Conservation (phyloP, 35 echinoderm and acorn worm species). For the Amphiura filiformis region DNA sequence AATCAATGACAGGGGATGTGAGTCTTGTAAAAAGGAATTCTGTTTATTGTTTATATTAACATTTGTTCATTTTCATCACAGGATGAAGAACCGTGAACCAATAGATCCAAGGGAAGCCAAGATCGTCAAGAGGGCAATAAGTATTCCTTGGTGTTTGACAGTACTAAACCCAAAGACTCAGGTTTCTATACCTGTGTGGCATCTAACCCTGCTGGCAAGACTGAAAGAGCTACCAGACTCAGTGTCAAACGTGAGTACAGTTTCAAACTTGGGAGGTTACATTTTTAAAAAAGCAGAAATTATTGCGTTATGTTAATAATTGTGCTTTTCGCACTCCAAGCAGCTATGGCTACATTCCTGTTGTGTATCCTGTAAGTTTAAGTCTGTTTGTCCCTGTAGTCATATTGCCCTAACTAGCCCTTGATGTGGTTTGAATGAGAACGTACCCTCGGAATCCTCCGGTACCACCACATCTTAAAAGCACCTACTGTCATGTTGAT, state of each 20-base stretch:
- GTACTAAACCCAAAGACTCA: slow-evolving; percentile 41
- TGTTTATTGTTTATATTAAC: no score
- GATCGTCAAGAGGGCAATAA: not conserved
- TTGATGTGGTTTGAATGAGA: not conserved
- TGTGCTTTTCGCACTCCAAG: not conserved
- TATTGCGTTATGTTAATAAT: no score
- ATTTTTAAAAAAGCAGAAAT: no score
- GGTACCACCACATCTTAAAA: no score
- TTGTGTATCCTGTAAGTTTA: not conserved
- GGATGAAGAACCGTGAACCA: not conserved
- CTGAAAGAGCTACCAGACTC: not conserved
- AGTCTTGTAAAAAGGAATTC: no score
- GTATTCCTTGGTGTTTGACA: not conserved
- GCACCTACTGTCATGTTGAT: no score
- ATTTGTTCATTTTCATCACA: not conserved
- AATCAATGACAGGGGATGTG: not conserved
- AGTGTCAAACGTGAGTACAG: not conserved
- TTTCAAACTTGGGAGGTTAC: no score
- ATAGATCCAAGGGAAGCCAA: not conserved
- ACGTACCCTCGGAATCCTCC: no score
- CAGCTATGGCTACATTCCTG: not conserved
- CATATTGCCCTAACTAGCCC: not conserved
- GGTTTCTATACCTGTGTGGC: slow-evolving; percentile 64
- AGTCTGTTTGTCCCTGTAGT: not conserved
- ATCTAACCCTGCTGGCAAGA: slow-evolving; percentile 58